phyloP scores from a whole-genome alignment of 2,797 vertebrate species.

The Oceanodroma leucorhoa region DNA sequence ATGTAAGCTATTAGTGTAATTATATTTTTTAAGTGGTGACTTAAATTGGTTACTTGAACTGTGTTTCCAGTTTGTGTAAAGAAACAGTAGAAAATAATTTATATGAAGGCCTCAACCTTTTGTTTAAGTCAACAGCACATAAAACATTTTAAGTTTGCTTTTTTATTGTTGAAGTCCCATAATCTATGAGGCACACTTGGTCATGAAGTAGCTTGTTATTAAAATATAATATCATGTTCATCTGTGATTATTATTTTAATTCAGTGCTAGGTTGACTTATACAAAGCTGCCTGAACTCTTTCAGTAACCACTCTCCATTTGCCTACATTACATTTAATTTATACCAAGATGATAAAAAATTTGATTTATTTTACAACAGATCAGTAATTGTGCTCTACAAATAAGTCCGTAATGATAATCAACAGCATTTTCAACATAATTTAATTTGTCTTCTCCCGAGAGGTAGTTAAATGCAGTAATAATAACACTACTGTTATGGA shows the following conservation, averaged over 20 bases:
- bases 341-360: slow-evolving; percentile 86
- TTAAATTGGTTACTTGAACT: slow-evolving; percentile 59
- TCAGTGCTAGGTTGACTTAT: slow-evolving; percentile 67
- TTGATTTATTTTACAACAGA: slow-evolving; percentile 90
- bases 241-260: slow-evolving; percentile 76
- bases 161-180: slow-evolving; percentile 55
- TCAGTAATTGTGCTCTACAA: slow-evolving; percentile 88
- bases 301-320: slow-evolving; percentile 64
- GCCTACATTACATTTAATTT: slow-evolving; percentile 81
- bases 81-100: slow-evolving; percentile 62
- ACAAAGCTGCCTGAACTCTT: slow-evolving; percentile 70
- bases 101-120: slow-evolving; percentile 46
- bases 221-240: slow-evolving; percentile 71
- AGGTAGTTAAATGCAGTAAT: slow-evolving; percentile 87
- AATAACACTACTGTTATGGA: slow-evolving; percentile 83
- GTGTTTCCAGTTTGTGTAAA: slow-evolving; percentile 48
- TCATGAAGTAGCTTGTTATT: slow-evolving; percentile 74
- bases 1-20: slow-evolving; percentile 61
- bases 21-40: slow-evolving; percentile 50
- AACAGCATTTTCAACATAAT: slow-evolving; percentile 86
- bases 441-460: slow-evolving; percentile 87
- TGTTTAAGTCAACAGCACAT: slow-evolving; percentile 36
- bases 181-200: slow-evolving; percentile 64
- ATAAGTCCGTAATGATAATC: slow-evolving; percentile 88
- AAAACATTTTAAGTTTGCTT: slow-evolving; percentile 22